Base-by-base conservation (phyloP, 1,140 invertebrate genomes). In the Coptotermes formosanus region DNA sequence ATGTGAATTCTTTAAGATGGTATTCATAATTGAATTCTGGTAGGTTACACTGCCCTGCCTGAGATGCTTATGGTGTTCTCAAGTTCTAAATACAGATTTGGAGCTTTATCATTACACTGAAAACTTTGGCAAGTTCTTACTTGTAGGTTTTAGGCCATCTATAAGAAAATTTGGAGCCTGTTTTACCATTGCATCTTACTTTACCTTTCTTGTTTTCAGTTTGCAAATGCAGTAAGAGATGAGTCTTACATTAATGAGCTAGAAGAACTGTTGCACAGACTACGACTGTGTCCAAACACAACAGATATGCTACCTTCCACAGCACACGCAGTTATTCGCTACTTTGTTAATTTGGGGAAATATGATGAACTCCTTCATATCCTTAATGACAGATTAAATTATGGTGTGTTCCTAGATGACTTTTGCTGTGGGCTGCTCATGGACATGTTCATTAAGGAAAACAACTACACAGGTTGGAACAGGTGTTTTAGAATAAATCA, bases 341-440 rank as follows among this genome's bases (percentile, higher is more conserved):
- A 93, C 86, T 94, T 95, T 82, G 88, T 97, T 1, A 90, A 94
- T 69, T 90, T 91, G 88, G 91, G 92, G 1, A 91, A 93, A 87
- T 88, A 89, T 48, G 91, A 96, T 23, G 92, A 95, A 48, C 90
- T 98, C 23, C 88, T 97, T 3, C 90, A 93, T 43, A 92, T 98
- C 25, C 90, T 99, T 25, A 93, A 95, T 88, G 95, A 98, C 89
- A 94, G 97, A 83, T 90, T 97, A 21, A 96, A 96, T 89, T 99
- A 96, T 92, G 98, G 98, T 3, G 91, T 99, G 52, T 98, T 99
- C 89, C 93, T 97, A 25, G 97, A 99, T 91, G 90, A 94, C 86
- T 95, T 95, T 88, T 91, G 93, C 75, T 94, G 94, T 81, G 97
- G 97, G 91, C 91, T 98, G 25, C 90, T 98, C n/a, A 93, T 99